Conservation (phyloP, 2,888 invertebrate genomes). For the Cerastis rubricosa region DNA sequence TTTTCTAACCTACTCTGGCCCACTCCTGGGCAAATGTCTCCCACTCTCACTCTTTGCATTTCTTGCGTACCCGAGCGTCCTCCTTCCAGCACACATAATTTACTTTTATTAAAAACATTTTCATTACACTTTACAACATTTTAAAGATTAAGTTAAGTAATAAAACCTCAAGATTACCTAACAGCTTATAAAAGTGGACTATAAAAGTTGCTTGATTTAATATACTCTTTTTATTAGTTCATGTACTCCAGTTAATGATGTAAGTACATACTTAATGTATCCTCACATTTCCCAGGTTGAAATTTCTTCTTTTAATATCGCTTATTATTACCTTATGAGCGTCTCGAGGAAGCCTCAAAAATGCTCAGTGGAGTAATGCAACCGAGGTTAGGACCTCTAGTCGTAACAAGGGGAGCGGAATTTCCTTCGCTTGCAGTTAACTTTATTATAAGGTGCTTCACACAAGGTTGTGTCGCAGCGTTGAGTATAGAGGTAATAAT, state of each 20-base stretch:
- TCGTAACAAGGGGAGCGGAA: slow-evolving; percentile 27
- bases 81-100: no score
- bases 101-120: neutral
- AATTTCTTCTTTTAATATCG: slow-evolving; percentile 38
- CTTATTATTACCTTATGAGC: slow-evolving; percentile 39
- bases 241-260: neutral
- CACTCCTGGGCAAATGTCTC: no score
- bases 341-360: slow-evolving; percentile 37
- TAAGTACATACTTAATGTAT: slow-evolving; percentile 24
- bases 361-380: slow-evolving; percentile 40
- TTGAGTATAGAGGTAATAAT: neutral
- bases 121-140: neutral
- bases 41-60: no score
- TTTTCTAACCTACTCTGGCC: no score
- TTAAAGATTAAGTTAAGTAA: slow-evolving; percentile 12
- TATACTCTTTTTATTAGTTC: slow-evolving; percentile 26
- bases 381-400: slow-evolving; percentile 22
- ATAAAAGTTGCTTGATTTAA: slow-evolving; percentile 18
- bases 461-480: slow-evolving; percentile 21
- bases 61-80: no score
- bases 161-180: slow-evolving; percentile 25
- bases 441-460: slow-evolving; percentile 39
- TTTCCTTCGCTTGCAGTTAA: slow-evolving; percentile 31
- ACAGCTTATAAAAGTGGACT: slow-evolving; percentile 32
- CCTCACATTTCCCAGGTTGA: neutral